phyloP scores from a whole-genome alignment of 2,113 vertebrate species.

The Triplophysa tibetana region DNA sequence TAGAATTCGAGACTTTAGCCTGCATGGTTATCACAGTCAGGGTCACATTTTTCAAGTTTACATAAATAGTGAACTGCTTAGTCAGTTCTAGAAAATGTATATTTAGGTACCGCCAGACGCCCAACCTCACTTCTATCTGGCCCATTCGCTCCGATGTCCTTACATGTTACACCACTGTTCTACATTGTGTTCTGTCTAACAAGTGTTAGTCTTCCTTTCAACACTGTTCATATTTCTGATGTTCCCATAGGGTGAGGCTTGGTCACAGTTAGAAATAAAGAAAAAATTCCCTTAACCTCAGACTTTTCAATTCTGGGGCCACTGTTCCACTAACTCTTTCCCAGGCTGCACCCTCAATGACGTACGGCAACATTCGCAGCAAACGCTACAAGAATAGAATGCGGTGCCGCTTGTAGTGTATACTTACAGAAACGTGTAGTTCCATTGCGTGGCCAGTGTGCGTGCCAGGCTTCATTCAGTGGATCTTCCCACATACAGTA shows the following conservation, averaged over 20 bases:
- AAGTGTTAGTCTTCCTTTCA: conserved; percentile 59
- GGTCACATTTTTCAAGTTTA: too few species aligned
- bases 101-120: too few species aligned
- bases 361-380: conserved; percentile 41
- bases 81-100: too few species aligned
- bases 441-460: conserved; percentile 23
- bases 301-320: conserved; percentile 42
- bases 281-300: conserved; percentile 53
- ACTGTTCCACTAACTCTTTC: conserved; percentile 38
- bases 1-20: too few species aligned
- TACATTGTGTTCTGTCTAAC: conserved; percentile 48
- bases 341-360: conserved; percentile 45
- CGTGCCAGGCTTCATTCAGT: conserved; percentile 39
- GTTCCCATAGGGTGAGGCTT: conserved; percentile 54
- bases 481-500: conserved; percentile 43
- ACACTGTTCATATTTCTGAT: conserved; percentile 58
- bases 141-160: too few species aligned
- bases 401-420: conserved; percentile 21
- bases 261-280: conserved; percentile 27
- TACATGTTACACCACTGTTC: background rate
- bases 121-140: too few species aligned
- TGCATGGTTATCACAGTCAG: too few species aligned
- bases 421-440: conserved; percentile 30
- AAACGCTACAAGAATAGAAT: conserved; percentile 32
- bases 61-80: too few species aligned